Evolutionary conservation across 2,888 invertebrate genomes (phyloP).

Genomic region (Exephanes ischioxanthus): DNA sequence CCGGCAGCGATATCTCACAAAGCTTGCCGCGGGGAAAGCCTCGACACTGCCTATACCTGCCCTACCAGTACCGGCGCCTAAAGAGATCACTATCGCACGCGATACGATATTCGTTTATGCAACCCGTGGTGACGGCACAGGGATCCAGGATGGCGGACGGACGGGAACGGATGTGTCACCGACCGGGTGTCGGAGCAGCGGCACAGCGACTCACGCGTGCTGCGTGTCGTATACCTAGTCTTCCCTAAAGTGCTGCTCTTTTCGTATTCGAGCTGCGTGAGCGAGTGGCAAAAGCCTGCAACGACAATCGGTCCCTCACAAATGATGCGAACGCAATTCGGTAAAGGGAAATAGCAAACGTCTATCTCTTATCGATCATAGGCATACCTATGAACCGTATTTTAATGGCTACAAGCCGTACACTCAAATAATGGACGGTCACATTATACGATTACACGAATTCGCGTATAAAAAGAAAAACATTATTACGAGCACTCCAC

Average conservation of each 20-base stretch:
- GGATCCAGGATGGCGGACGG: slow-evolving; percentile 58
- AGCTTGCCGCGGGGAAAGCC: slow-evolving; percentile 26
- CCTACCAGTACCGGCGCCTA: slow-evolving; percentile 12
- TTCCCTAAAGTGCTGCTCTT: slow-evolving; percentile 23
- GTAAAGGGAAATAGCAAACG: not conserved
- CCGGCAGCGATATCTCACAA: slow-evolving; percentile 32
- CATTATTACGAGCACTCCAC: not conserved
- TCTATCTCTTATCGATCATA: not conserved
- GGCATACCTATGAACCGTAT: not conserved
- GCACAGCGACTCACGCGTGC: slow-evolving; percentile 42
- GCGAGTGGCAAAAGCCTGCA: slow-evolving; percentile 42
- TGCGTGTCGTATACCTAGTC: not conserved
- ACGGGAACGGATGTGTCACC: slow-evolving; percentile 61
- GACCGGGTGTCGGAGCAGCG: slow-evolving; percentile 56
- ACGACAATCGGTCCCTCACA: slow-evolving; percentile 33
- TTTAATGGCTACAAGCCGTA: slow-evolving; percentile 9
- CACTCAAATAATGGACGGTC: slow-evolving; percentile 22
- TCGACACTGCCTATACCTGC: slow-evolving; percentile 9
- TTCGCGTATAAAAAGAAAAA: not conserved
- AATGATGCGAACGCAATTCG: slow-evolving; percentile 22
- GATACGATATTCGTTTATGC: slow-evolving; percentile 66
- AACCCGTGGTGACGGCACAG: slow-evolving; percentile 37
- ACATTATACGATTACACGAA: not conserved
- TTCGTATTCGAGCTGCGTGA: slow-evolving; percentile 32
- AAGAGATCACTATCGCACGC: slow-evolving; percentile 67